phyloP scores from a whole-genome alignment of 2,888 invertebrate genomes.

The Agrotis puta region DNA sequence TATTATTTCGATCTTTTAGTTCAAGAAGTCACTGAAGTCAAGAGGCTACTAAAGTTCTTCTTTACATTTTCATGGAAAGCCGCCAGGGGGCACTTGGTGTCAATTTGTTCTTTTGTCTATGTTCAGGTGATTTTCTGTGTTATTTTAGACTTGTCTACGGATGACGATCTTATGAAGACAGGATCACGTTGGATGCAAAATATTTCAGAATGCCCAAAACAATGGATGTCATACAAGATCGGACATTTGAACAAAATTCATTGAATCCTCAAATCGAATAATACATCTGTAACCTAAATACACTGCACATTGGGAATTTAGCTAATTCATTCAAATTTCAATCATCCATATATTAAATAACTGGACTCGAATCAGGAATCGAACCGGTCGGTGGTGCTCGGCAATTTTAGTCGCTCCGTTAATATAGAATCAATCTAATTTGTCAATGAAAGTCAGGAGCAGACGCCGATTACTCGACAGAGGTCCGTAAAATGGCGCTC shows the following conservation, averaged over 20 bases:
- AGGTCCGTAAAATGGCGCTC: conserved; percentile 73
- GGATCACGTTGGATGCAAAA: too few species aligned
- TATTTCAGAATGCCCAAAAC: neutral
- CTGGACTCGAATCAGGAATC: conserved; percentile 24
- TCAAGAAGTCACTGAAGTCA: conserved; percentile 32
- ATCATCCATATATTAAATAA: conserved; percentile 62
- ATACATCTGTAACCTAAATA: conserved; percentile 10
- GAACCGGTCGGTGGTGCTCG: conserved; percentile 37
- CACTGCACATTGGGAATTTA: neutral
- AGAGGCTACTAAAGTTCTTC: conserved; percentile 25
- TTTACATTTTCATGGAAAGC: conserved; percentile 4
- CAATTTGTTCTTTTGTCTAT: neutral
- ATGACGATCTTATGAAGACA: too few species aligned
- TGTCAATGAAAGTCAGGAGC: conserved; percentile 83
- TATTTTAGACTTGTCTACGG: neutral
- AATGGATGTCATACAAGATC: neutral
- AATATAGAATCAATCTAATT: conserved; percentile 84
- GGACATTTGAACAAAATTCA: neutral
- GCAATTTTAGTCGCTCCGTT: conserved; percentile 72
- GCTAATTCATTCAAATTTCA: conserved; percentile 63
- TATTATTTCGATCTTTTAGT: conserved; percentile 37
- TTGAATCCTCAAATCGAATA: conserved; percentile 6
- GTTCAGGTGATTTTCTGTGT: neutral
- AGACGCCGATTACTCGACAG: conserved; percentile 68
- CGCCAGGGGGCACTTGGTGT: conserved; percentile 1